Base-by-base conservation (phyloP, 1,140 invertebrate genomes). In the Musca vetustissima region DNA sequence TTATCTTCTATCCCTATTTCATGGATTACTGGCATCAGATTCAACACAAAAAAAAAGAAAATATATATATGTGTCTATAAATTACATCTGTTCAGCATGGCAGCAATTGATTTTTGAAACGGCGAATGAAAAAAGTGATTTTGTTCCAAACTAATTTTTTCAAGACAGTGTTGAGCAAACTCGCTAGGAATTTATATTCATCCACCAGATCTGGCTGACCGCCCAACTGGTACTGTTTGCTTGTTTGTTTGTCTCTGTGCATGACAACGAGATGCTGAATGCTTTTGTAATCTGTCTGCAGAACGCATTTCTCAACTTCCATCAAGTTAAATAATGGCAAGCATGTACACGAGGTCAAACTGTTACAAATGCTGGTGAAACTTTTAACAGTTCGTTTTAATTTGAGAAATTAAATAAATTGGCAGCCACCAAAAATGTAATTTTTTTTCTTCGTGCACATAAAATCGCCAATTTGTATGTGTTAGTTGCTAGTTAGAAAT, bases 301-400 rank as follows among this genome's bases (percentile, higher is more conserved):
- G 19, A 50, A 50, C 19, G n/a, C 19, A 50, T 50, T 50, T 50
- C 4, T 50, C n/a, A 50, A 50, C 49, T 50, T 17, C 49, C 36
- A 43, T 13, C 6, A 43, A 43, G 36, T 57, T 57, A 57, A 57
- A 57, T 57, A 57, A 57, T 57, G 53, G 24, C 53, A 25, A 57
- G 25, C 53, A 57, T 57, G 53, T 28, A 28, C 53, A 28, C 53
- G 24, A 57, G 53, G 53, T 43, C 52, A 53, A 53, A 53, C 52
- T 22, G 52, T 53, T 53, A 24, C 50, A 53, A 53, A 53, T 53
- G 21, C 22, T 53, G 52, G 24, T 53, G 15, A 53, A 53, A 53
- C 19, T 53, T 53, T 53, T 53, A 53, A 21, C 52, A 53, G 19
- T 24, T 53, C 52, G 52, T 24, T 53, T 53, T 53, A 53, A 53